These are phyloP conservation scores for Romanomermis culicivorax DNA, from an alignment of 2,888 invertebrate species.

Conservation along the genomic window DNA sequence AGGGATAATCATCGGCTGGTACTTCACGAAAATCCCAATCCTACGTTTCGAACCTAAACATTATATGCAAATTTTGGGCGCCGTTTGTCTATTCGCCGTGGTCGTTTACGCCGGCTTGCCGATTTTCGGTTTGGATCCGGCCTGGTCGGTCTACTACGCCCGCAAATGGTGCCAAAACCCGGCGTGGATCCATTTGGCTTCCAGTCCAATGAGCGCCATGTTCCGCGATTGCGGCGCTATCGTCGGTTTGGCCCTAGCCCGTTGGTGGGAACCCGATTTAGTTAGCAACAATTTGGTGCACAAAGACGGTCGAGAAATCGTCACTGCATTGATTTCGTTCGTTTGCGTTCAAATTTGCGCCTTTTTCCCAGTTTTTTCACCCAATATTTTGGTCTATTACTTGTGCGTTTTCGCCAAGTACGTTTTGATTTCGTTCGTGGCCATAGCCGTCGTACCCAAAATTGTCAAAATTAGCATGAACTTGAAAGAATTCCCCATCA, in stretches of 20 bases:
- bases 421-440: neutral
- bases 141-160: slow-evolving; percentile 1
- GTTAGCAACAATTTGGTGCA: neutral
- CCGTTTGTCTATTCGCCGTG: neutral
- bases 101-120: neutral
- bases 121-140: neutral
- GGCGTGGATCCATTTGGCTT: neutral
- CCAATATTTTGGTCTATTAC: neutral
- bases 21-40: neutral
- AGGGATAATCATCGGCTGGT: neutral
- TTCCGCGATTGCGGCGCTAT: slow-evolving; percentile 2
- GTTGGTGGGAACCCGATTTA: neutral
- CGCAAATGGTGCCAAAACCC: neutral
- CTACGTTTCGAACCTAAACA: neutral
- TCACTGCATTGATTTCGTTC: slow-evolving; percentile 2
- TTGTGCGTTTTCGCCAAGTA: neutral
- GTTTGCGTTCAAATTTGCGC: neutral
- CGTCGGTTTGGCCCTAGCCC: slow-evolving; percentile 4
- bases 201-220: slow-evolving; percentile 3
- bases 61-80: neutral
- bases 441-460: slow-evolving; percentile 4
- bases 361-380: neutral
- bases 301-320: slow-evolving; percentile 3
- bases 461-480: slow-evolving; percentile 4
- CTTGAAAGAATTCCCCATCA: slow-evolving; percentile 3